These are phyloP conservation scores for Amiota minor DNA, from an alignment of 2,888 invertebrate species.

Conservation along the genomic window DNA sequence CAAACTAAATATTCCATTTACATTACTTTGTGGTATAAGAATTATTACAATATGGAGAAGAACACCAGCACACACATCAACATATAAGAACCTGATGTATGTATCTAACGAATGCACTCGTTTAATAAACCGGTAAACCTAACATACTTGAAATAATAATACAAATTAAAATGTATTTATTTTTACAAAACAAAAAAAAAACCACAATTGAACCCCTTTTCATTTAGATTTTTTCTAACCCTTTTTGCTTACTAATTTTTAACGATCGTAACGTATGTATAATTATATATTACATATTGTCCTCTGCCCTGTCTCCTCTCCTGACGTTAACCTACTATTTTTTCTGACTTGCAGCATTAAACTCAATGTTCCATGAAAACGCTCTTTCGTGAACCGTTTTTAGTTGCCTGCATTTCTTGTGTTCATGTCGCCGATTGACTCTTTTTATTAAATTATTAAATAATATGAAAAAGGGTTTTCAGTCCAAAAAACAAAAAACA, in stretches of 20 bases:
- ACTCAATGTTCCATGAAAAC: slow-evolving; percentile 16
- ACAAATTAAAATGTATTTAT: slow-evolving; percentile 46
- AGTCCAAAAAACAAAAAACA: background rate
- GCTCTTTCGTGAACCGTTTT: background rate
- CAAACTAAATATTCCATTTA: no score
- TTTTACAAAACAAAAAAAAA: background rate
- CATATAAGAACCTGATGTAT: no score
- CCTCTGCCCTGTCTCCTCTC: slow-evolving; percentile 3
- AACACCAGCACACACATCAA: background rate
- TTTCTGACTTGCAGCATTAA: background rate
- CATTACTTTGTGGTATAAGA: no score
- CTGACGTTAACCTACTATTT: background rate
- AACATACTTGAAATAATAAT: slow-evolving; percentile 51
- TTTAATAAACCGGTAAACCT: background rate
- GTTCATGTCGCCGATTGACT: slow-evolving; percentile 12
- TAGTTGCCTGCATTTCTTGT: background rate
- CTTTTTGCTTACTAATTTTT: slow-evolving; percentile 54
- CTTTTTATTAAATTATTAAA: slow-evolving; percentile 22
- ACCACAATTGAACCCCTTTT: slow-evolving; percentile 30
- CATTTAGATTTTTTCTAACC: slow-evolving; percentile 41
- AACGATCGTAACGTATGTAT: slow-evolving; percentile 32
- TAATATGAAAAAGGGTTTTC: slow-evolving; percentile 15
- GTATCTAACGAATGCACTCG: slow-evolving; percentile 25
- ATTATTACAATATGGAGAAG: no score
- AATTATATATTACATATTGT: slow-evolving; percentile 12